Base-by-base conservation (phyloP, 2,113 vertebrate species). In the Zosterops pallidus region DNA sequence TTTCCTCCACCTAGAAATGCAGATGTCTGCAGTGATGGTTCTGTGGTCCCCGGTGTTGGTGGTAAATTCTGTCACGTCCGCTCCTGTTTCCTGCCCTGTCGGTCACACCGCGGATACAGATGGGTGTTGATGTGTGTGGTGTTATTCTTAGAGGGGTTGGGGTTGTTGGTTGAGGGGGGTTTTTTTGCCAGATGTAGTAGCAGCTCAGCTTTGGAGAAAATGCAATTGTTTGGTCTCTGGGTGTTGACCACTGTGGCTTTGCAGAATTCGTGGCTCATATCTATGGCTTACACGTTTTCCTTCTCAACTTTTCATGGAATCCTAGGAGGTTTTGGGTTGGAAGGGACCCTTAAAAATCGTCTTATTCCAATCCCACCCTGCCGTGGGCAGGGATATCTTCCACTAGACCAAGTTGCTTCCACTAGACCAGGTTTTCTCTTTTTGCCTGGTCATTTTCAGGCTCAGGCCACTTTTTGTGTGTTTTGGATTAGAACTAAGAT, bases 231-330 rank as follows among this genome's bases (percentile, higher is more conserved):
- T 65, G 39, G 67, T 72, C 72, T 49, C 67, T 52, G 33, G 10
- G 9, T 71, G 52, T 56, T 52, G 83, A 52, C 29, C 35, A 2
- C 53, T 19, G 33, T 12, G 52, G 70, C 44, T 71, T 47, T 64
- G 70, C 71, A 81, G 42, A 80, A 62, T 49, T 56, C 0, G 0
- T 55, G 56, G 18, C 14, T 60, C 23, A 0, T 13, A 4, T 5
- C 11, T 55, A 8, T 74, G 72, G 64, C 23, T 72, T 33, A 6
- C 12, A 23, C 37, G 1, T 89, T 42, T 77, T 63, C 50, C 22
- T 57, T 65, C 64, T 26, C 55, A 80, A 14, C 64, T 78, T 89
- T 44, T 24, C 3, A 0, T 33, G 12, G 26, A 69, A 23, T 63
- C 35, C 18, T 42, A 33, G 17, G 50, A 49, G 17, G 14, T 37